Base-by-base conservation (phyloP, 1,140 invertebrate genomes). In the Phortica variegata region DNA sequence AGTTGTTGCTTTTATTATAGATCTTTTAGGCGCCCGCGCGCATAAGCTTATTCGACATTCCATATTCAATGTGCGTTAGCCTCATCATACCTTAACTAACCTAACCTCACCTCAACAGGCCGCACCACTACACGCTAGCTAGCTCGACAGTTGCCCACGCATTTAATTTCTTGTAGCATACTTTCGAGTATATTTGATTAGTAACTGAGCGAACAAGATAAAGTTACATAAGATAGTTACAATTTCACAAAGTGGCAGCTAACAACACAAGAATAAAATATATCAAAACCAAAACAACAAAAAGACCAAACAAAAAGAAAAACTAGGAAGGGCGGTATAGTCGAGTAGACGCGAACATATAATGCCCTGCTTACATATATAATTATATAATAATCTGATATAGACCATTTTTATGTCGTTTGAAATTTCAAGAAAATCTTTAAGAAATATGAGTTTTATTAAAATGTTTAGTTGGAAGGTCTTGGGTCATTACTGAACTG, bases 201-300 rank as follows among this genome's bases (percentile, higher is more conserved):
- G 60, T 55, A 34, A 43, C 26, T 29, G 43, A 23, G 41, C n/a
- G n/a, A n/a, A n/a, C n/a, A n/a, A n/a, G 49, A 52, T 58, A 63
- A 66, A 66, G 50, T 68, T 68, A 58, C 32, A 48, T 51, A 60
- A 63, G 63, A 63, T 68, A 66, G 68, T 66, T 68, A 66, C 63
- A 66, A 66, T 69, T 66, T 66, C 60, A 55, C 63, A 66, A 66
- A 66, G 63, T 66, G 63, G 60, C 62, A 53, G 48, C 21, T 12
- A 45, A 58, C 38, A 47, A 47, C 51, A 50, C 68, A 66, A 66
- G 56, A 29, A 12, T 29, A 7, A 29, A 29, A 12, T 12, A 29
- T 29, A 7, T 29, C 26, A 29, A 29, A 12, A 7, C 12, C 26
- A 29, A 29, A 29, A 7, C 6, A 7, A 7, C 26, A 29, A 29